A percentile compares a stretch with the other conserved stretches of the same genome.
phyloP scores from a whole-genome alignment of 2,888 invertebrate species.

The Sarcophaga variegata region DNA sequence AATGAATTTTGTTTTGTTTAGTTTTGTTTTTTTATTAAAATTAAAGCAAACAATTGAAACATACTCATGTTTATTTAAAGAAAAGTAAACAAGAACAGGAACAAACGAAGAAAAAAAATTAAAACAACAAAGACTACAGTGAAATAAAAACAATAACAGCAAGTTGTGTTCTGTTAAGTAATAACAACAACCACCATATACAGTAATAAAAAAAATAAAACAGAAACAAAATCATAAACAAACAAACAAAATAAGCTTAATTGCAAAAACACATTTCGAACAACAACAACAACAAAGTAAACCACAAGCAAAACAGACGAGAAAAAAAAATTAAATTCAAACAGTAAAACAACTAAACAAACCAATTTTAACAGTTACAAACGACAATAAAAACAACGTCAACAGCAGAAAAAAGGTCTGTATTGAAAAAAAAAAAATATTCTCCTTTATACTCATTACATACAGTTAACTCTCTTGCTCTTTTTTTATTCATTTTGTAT shows the following conservation, averaged over 20 bases:
- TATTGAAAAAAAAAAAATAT: background rate
- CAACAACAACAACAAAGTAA: background rate
- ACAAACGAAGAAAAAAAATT: background rate
- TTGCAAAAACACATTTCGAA: constrained; percentile 15
- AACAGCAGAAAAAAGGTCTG: constrained; percentile 41
- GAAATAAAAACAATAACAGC: constrained; percentile 25
- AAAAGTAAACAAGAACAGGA: constrained; percentile 27
- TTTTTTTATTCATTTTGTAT: background rate
- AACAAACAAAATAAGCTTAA: constrained; percentile 18
- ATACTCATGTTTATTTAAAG: background rate
- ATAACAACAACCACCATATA: constrained; percentile 7
- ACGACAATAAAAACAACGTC: background rate
- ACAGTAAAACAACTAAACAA: constrained; percentile 19
- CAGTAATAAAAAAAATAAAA: constrained; percentile 8
- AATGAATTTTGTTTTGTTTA: background rate
- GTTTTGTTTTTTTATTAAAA: too few relatives aligned
- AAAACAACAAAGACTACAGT: constrained; percentile 10
- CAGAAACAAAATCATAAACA: constrained; percentile 22
- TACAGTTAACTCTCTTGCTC: background rate
- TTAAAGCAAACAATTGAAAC: too few relatives aligned
- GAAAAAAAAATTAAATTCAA: background rate
- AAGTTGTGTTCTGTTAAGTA: constrained; percentile 11
- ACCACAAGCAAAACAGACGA: background rate
- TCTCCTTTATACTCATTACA: background rate
- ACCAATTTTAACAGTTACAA: background rate